Percentiles rank a stretch among this genome's conserved stretches.
phyloP scores from a whole-genome alignment of 2,113 vertebrate species.

The Pelecanoides urinatrix region DNA sequence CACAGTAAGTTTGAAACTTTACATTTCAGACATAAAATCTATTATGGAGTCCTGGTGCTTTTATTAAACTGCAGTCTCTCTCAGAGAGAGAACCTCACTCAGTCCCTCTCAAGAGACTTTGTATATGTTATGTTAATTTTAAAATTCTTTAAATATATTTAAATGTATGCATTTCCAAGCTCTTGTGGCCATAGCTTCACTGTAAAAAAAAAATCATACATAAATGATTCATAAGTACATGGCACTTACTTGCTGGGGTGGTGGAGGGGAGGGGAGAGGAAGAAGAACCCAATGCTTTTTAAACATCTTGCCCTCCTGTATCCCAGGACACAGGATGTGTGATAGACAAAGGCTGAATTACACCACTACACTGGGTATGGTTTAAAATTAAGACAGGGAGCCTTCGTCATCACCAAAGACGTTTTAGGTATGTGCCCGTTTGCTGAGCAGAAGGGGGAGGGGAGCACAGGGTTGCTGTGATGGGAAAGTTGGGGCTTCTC shows the following conservation, averaged over 20 bases:
- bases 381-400: background rate
- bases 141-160: conserved; percentile 26
- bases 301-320: background rate
- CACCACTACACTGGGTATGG: background rate
- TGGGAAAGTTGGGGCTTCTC: background rate
- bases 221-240: conserved; percentile 38
- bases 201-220: background rate
- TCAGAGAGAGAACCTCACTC: background rate
- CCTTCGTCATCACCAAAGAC: background rate
- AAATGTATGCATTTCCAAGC: conserved; percentile 36
- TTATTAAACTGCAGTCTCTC: background rate
- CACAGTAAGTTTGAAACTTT: background rate
- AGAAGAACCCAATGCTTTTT: background rate
- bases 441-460: background rate
- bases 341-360: background rate
- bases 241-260: background rate
- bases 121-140: background rate
- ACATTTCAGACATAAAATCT: conserved; percentile 7
- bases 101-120: background rate
- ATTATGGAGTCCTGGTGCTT: background rate
- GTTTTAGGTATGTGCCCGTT: background rate
- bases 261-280: background rate
- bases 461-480: background rate
- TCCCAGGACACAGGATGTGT: background rate
- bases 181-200: background rate